phyloP scores from a whole-genome alignment of 23 tunicate species.

The Styela plicata region DNA sequence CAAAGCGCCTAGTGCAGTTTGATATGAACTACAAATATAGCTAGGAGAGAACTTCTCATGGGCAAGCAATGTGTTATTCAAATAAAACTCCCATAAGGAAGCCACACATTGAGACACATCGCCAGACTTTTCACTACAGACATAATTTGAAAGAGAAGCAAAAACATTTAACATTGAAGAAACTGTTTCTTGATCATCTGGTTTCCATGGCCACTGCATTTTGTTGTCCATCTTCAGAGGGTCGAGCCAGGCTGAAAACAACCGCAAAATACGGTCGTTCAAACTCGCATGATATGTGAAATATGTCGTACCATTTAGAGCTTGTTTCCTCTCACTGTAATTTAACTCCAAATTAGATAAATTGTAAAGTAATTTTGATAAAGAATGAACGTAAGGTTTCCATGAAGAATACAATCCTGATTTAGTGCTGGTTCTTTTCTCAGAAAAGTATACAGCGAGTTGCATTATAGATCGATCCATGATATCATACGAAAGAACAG shows the following conservation, averaged over 20 bases:
- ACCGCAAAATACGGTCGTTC: constrained; percentile 11
- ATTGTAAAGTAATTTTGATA: background rate
- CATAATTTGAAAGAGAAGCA: background rate
- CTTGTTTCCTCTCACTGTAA: background rate
- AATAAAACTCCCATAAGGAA: constrained; percentile 12
- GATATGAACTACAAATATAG: constrained; percentile 45
- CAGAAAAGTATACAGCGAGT: constrained; percentile 28
- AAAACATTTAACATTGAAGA: background rate
- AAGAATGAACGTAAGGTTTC: background rate
- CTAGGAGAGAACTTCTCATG: constrained; percentile 22
- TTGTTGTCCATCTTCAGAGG: background rate
- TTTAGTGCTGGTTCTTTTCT: background rate
- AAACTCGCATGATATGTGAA: constrained; percentile 6
- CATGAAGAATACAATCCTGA: background rate
- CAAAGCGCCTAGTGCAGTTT: constrained; percentile 24
- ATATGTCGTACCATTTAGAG: background rate
- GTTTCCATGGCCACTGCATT: background rate
- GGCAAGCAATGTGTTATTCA: background rate
- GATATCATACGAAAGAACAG: background rate
- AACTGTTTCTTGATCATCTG: background rate
- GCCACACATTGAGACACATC: constrained; percentile 22
- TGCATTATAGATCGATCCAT: constrained; percentile 19
- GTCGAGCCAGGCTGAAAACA: constrained; percentile 25
- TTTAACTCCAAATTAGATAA: background rate
- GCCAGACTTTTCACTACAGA: constrained; percentile 2